Evolutionary conservation across 2,113 vertebrate genomes (phyloP).

Genomic region (Mus musculus): GRCm39 chr5:10520501-10521000

Average conservation of each 20-base stretch:
- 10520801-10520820: neutral
- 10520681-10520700: neutral
- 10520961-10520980: neutral
- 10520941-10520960: neutral
- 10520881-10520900: constrained; percentile 3
- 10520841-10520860: neutral
- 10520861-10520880: neutral
- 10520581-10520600: neutral
- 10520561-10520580: neutral
- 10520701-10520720: neutral
- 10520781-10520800: neutral
- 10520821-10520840: neutral
- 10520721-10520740: neutral
- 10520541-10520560: neutral
- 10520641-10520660: neutral
- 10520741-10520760: neutral
- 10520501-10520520: neutral
- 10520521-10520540: neutral
- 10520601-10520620: constrained; percentile 42
- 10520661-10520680: neutral
- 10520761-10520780: neutral
- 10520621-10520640: neutral
- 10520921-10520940: neutral
- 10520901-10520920: neutral
- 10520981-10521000: neutral